phyloP scores from a whole-genome alignment of 2,113 vertebrate species.

The Prolemur simus region DNA sequence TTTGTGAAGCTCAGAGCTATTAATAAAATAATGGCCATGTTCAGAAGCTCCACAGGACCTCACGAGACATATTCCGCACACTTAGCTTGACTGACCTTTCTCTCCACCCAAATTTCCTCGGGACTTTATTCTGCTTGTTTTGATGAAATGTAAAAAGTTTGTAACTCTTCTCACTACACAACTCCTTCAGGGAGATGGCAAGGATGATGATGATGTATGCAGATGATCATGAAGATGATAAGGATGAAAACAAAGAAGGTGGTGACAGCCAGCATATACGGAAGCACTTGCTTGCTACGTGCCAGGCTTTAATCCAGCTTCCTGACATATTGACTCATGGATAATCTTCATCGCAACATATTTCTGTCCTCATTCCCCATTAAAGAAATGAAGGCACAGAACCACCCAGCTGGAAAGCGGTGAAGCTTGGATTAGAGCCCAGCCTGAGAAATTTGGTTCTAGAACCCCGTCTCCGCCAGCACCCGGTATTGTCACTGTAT shows the following conservation, averaged over 20 bases:
- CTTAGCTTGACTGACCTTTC: background rate
- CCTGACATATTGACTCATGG: background rate
- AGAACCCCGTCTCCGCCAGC: background rate
- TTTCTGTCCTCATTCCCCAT: background rate
- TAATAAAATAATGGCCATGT: too few species aligned
- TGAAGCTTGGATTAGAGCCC: background rate
- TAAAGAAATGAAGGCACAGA: background rate
- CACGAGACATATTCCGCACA: background rate
- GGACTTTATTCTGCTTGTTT: background rate
- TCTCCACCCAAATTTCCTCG: background rate
- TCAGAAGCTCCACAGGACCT: background rate
- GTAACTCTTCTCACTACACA: background rate
- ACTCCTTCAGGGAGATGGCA: background rate
- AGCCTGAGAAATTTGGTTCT: background rate
- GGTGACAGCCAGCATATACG: rapidly evolving
- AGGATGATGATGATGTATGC: too few species aligned
- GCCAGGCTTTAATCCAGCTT: background rate
- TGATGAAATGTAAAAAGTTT: background rate
- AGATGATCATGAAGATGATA: background rate
- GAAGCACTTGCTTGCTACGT: background rate
- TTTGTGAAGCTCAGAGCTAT: background rate
- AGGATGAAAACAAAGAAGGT: too few species aligned
- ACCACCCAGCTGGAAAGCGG: background rate
- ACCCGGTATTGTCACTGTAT: background rate
- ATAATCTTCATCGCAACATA: background rate